These are phyloP conservation scores for Cacatua alba DNA, from an alignment of 2,113 vertebrate species.

Conservation along the genomic window DNA sequence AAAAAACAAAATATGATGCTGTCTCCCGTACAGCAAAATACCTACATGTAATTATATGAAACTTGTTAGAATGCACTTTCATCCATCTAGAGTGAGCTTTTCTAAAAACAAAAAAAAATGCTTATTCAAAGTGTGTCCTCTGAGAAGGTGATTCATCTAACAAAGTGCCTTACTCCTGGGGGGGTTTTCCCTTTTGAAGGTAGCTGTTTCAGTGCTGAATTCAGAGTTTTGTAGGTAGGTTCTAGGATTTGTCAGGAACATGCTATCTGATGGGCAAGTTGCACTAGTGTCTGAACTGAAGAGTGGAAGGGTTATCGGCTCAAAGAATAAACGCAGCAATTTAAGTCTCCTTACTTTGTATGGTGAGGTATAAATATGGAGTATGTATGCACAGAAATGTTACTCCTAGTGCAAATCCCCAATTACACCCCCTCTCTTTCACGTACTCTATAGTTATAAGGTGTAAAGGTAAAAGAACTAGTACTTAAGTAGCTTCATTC, in stretches of 20 bases:
- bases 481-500: background rate
- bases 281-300: background rate
- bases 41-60: slow-evolving; percentile 34
- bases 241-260: background rate
- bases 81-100: background rate
- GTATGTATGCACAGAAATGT: background rate
- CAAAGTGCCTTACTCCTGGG: background rate
- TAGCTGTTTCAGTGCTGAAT: slow-evolving; percentile 27
- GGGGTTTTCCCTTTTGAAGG: slow-evolving; percentile 45
- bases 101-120: background rate
- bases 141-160: slow-evolving; percentile 44
- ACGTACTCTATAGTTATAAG: background rate
- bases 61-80: background rate
- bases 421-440: background rate
- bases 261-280: slow-evolving; percentile 40
- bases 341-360: slow-evolving; percentile 24
- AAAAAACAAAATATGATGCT: slow-evolving; percentile 35
- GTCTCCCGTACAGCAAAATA: slow-evolving; percentile 42
- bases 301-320: background rate
- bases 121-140: slow-evolving; percentile 45
- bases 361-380: background rate
- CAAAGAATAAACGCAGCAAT: slow-evolving; percentile 14
- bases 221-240: slow-evolving; percentile 4
- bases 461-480: background rate
- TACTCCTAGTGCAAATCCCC: background rate